Conservation (phyloP, 2,797 vertebrate species). For the Pseudochirops corinnae region DNA sequence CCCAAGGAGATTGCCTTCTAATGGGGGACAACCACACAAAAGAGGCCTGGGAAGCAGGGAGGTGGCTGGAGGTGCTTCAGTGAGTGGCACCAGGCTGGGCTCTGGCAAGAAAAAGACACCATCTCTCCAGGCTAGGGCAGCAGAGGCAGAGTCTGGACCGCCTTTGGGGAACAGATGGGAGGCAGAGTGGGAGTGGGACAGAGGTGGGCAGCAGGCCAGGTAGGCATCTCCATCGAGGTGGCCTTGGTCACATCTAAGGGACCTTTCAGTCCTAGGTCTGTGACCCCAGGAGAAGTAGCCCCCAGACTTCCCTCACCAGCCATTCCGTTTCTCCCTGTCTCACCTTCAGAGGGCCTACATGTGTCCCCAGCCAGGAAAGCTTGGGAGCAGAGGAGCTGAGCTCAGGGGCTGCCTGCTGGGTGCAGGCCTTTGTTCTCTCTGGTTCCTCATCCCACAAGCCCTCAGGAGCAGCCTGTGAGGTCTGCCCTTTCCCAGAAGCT, state of each 20-base stretch:
- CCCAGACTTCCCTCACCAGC: not conserved
- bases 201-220: not conserved
- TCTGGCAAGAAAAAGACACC: not conserved
- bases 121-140: not conserved
- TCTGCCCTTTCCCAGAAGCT: no score
- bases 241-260: not conserved
- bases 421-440: no score
- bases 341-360: not conserved
- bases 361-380: not conserved
- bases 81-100: not conserved
- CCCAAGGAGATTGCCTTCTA: not conserved
- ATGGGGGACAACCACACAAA: not conserved
- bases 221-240: not conserved
- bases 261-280: not conserved
- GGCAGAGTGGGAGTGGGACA: not conserved
- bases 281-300: no score
- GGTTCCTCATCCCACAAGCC: no score
- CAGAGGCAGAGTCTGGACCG: not conserved
- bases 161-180: not conserved
- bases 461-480: no score
- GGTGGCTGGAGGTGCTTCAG: not conserved
- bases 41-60: not conserved
- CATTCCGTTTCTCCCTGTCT: not conserved
- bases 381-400: not conserved
- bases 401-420: no score